phyloP scores from a whole-genome alignment of 2,113 vertebrate genomes.

The Nettapus auritus region DNA sequence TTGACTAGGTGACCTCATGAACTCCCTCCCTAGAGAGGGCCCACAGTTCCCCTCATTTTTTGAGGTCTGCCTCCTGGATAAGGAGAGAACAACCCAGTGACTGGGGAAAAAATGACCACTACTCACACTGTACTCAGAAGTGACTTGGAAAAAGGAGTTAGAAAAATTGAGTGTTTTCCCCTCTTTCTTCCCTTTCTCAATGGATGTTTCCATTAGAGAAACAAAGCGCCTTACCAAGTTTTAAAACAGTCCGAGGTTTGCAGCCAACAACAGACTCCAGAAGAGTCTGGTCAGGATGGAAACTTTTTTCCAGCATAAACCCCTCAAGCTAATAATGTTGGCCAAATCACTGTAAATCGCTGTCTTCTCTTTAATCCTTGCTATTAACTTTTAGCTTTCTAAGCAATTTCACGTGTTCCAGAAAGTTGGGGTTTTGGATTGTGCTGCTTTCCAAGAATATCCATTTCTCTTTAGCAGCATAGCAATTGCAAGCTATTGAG shows the following conservation, averaged over 20 bases:
- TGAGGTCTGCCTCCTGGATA: not conserved
- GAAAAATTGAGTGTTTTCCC: not conserved
- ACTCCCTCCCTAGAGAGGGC: not conserved
- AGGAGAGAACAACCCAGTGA: not conserved
- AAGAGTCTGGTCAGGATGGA: not conserved
- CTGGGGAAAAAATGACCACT: not conserved
- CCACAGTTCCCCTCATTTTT: not conserved
- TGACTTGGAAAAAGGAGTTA: not conserved
- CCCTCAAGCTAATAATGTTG: not conserved
- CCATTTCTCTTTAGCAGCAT: not conserved
- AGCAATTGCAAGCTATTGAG: not conserved
- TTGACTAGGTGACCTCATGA: not conserved
- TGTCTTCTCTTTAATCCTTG: not conserved
- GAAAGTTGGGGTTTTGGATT: not conserved
- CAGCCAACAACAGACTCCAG: not conserved
- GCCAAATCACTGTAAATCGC: not conserved
- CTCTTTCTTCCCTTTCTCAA: not conserved
- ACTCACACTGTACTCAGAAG: accelerated
- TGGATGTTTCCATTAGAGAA: not conserved
- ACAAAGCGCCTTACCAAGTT: not conserved
- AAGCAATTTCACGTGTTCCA: not conserved
- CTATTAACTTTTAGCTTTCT: not conserved
- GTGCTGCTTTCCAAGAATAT: not conserved
- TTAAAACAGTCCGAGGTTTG: not conserved
- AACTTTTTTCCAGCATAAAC: not conserved